Evolutionary conservation across 2,888 invertebrate genomes (phyloP).

Genomic region (Drosophila histrio): DNA sequence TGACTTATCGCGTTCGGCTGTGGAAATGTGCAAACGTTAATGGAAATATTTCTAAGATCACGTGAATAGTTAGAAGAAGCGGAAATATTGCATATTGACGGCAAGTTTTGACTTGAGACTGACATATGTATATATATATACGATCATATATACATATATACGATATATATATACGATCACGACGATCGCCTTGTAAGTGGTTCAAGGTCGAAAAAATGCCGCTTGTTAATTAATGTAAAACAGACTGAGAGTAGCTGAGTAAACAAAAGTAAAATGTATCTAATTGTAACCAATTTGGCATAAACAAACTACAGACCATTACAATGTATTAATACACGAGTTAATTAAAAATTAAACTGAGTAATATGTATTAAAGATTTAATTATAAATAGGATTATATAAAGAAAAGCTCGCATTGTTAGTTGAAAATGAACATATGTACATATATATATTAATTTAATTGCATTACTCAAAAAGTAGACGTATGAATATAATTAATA

Average conservation of each 20-base stretch:
- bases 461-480: slow-evolving; percentile 7
- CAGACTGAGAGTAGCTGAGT: slow-evolving; percentile 1
- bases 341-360: not conserved
- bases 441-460: not conserved
- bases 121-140: not conserved
- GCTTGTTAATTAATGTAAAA: slow-evolving; percentile 20
- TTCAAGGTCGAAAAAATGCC: slow-evolving; percentile 17
- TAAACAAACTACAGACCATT: not conserved
- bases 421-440: too few species aligned
- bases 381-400: too few species aligned
- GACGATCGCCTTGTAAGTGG: slow-evolving; percentile 2
- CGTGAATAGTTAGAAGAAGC: not conserved
- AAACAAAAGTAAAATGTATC: not conserved
- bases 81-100: not conserved
- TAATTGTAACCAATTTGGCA: slow-evolving; percentile 8
- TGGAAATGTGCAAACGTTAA: slow-evolving; percentile 10
- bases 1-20: slow-evolving; percentile 14
- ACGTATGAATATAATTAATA: slow-evolving; percentile 10
- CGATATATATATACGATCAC: not conserved
- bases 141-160: not conserved
- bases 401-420: too few species aligned
- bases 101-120: not conserved
- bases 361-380: not conserved
- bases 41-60: slow-evolving; percentile 19
- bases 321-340: not conserved